phyloP scores from a whole-genome alignment of 1,140 invertebrate species.

The Anoplolepis gracilipes region DNA sequence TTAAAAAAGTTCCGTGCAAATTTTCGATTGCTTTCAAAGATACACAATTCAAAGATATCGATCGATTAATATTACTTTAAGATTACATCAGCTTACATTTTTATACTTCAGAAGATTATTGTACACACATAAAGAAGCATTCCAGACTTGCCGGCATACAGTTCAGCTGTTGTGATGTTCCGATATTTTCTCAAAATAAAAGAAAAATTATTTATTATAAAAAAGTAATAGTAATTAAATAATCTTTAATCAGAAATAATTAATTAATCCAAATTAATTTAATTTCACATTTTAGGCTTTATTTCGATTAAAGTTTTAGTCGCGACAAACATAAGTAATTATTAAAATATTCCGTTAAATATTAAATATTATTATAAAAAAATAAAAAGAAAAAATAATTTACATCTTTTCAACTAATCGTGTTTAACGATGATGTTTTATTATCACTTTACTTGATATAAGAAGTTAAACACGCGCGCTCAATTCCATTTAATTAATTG shows the following conservation, averaged over 20 bases:
- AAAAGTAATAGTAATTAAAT: background rate
- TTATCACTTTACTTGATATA: background rate
- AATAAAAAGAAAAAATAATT: slow-evolving; percentile 29
- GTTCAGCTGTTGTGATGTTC: background rate
- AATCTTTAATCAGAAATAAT: background rate
- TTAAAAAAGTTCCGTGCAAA: background rate
- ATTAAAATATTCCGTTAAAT: background rate
- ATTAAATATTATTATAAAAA: background rate
- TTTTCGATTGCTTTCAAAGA: slow-evolving; percentile 4
- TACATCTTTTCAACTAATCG: slow-evolving; percentile 18
- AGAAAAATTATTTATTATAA: background rate
- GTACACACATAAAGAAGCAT: background rate
- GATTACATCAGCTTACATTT: slow-evolving; percentile 15
- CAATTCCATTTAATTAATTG: slow-evolving; percentile 49
- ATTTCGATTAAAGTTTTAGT: background rate
- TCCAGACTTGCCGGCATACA: background rate
- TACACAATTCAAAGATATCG: background rate
- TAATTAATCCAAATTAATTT: background rate
- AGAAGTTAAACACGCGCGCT: background rate
- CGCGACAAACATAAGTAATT: background rate
- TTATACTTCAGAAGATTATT: background rate
- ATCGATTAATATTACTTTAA: slow-evolving; percentile 2
- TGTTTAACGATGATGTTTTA: background rate
- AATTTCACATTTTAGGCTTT: background rate
- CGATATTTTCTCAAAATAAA: too few species aligned